Conservation (phyloP, 1,140 invertebrate genomes). For the Drosophila ogumai region DNA sequence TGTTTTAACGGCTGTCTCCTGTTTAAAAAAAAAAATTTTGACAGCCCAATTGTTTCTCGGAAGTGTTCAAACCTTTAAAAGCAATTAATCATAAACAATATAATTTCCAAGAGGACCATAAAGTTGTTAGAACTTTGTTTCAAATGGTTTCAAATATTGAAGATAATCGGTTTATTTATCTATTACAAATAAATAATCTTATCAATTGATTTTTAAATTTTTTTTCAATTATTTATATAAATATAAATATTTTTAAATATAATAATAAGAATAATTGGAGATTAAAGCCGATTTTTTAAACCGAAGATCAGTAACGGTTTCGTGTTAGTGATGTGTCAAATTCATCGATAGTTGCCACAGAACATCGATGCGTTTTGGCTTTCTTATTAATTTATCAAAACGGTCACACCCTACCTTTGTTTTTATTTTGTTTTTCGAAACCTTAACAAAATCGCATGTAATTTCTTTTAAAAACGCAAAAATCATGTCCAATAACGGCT, state of each 20-base stretch:
- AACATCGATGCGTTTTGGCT: neutral
- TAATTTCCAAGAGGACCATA: neutral
- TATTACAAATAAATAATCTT: neutral
- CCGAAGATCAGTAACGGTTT: neutral
- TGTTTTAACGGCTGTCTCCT: conserved; percentile 7
- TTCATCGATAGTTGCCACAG: neutral
- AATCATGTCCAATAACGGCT: conserved; percentile 59
- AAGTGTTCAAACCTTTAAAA: neutral
- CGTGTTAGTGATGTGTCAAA: neutral
- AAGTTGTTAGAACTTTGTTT: neutral
- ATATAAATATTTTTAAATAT: neutral
- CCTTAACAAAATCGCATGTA: conserved; percentile 22
- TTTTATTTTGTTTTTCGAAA: conserved; percentile 23
- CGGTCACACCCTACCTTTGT: conserved; percentile 33
- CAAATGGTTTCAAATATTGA: neutral
- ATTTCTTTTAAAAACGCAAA: neutral
- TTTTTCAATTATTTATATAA: neutral
- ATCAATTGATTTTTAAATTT: neutral
- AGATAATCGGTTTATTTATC: neutral
- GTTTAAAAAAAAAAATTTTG: neutral
- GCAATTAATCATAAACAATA: neutral
- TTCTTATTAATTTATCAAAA: neutral
- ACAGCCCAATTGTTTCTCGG: conserved; percentile 4
- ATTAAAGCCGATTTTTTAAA: neutral
- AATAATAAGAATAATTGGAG: neutral